Conservation (phyloP, 2,113 vertebrate genomes). For the Calypte anna region DNA sequence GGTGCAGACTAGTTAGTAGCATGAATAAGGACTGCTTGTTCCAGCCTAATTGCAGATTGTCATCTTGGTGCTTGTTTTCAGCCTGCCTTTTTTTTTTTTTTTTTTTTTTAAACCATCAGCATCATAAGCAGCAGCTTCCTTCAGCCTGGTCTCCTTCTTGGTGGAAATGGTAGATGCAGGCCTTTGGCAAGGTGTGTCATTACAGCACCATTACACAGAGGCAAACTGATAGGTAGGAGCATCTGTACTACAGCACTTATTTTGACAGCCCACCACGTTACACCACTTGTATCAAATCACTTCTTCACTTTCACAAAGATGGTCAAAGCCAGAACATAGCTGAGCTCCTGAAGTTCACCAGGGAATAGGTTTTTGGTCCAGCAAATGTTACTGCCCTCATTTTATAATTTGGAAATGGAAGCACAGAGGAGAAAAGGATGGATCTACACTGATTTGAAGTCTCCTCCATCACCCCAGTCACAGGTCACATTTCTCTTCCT, state of each 20-base stretch:
- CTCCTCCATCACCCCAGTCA: background rate
- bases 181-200: background rate
- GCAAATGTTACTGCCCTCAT: background rate
- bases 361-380: background rate
- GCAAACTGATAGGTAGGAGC: fast-evolving
- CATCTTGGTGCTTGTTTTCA: background rate
- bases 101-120: background rate
- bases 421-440: background rate
- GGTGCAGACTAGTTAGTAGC: background rate
- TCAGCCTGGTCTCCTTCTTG: background rate
- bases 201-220: background rate
- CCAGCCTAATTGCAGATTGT: background rate
- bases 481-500: background rate
- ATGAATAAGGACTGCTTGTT: background rate
- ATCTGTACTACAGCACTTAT: background rate
- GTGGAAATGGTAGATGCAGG: background rate
- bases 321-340: background rate
- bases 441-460: background rate
- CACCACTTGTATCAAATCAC: background rate
- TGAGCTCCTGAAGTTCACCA: background rate
- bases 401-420: background rate
- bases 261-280: background rate
- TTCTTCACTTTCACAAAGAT: background rate
- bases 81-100: fast-evolving
- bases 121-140: background rate